phyloP scores from a whole-genome alignment of 2,113 vertebrate genomes.

The Gracilinanus agilis region DNA sequence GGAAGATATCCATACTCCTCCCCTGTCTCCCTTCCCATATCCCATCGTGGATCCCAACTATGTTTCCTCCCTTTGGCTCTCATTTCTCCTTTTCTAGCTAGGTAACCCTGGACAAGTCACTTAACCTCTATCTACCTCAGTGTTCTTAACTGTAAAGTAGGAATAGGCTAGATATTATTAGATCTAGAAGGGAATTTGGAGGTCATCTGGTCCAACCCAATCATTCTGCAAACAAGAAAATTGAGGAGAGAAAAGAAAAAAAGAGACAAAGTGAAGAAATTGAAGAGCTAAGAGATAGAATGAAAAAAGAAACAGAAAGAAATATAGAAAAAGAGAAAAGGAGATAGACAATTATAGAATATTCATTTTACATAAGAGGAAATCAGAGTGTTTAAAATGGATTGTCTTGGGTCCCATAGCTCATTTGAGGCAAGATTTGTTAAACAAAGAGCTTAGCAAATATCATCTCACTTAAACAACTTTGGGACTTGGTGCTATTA shows the following conservation, averaged over 20 bases:
- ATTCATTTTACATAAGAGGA: too few relatives aligned
- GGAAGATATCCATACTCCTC: not conserved
- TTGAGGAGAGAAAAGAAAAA: not conserved
- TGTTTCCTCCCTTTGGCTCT: not conserved
- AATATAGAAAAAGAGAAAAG: too few relatives aligned
- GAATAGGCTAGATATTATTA: not conserved
- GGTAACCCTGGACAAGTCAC: too few relatives aligned
- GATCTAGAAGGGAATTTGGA: not conserved
- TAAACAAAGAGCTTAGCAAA: not conserved
- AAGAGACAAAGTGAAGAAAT: not conserved
- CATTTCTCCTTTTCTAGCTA: not conserved
- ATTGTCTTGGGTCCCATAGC: too few relatives aligned
- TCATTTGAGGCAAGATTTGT: too few relatives aligned
- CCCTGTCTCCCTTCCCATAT: not conserved
- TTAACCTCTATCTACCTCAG: too few relatives aligned
- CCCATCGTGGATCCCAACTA: not conserved
- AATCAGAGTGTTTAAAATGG: too few relatives aligned
- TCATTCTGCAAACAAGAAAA: not conserved
- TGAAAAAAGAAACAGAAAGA: too few relatives aligned
- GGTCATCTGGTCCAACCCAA: not conserved
- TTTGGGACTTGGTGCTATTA: not conserved
- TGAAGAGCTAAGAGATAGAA: too few relatives aligned
- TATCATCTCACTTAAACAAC: not conserved
- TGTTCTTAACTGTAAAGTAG: too few relatives aligned
- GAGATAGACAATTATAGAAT: too few relatives aligned